Base-by-base conservation (phyloP, 2,113 vertebrate genomes). In the Nycticorax nycticorax region DNA sequence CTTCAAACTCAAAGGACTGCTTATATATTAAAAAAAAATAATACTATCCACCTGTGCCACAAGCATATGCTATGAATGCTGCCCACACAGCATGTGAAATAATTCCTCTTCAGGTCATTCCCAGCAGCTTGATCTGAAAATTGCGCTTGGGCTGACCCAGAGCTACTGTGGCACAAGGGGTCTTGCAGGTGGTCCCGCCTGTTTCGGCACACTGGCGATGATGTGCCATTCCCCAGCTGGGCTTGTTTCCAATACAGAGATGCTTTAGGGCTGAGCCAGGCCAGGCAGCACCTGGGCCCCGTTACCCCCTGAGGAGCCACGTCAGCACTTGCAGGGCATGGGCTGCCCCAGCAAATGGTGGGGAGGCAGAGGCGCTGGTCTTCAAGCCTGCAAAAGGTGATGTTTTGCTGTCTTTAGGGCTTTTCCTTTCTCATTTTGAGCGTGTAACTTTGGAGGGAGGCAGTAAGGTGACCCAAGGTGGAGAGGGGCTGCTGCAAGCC, bases 171-270 rank as follows among this genome's bases (percentile, higher is more conserved):
- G 62, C 19, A 52, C 32, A 59, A 37, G 24, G 43, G 43, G 9
- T 21, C 27, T 59, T 15, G 14, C 4, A 6, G 39, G 22, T 33
- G 45, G 27, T 18, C 32, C 37, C 6, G 14, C 4, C 14, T 37
- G 14, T 39, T 52, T 45, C 1, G 6, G 22, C 1, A 3, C 0
- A 0, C 14, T 33, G 30, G 27, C 26, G 35, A 9, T 52, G 26
- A 28, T 14, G 26, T 35, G 53, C 18, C 2, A 1, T 66, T 43
- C 35, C 52, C 17, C 6, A 5, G 21, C 39, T 22, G 6, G 14
- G 14, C 45, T 74, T 43, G 14, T 43, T 50, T 59, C 14, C 67
- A 27, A 27, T 18, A 10, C 2, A 1, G 50, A 41, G 32, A 14
- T 50, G 26, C 22, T 59, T 37, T 52, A 35, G 87, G 77, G 43